Percentiles rank a stretch among this genome's conserved stretches.
These are phyloP conservation scores for Scaptomyza flava DNA, from an alignment of 2,888 invertebrate species.

Conservation along the genomic window DNA sequence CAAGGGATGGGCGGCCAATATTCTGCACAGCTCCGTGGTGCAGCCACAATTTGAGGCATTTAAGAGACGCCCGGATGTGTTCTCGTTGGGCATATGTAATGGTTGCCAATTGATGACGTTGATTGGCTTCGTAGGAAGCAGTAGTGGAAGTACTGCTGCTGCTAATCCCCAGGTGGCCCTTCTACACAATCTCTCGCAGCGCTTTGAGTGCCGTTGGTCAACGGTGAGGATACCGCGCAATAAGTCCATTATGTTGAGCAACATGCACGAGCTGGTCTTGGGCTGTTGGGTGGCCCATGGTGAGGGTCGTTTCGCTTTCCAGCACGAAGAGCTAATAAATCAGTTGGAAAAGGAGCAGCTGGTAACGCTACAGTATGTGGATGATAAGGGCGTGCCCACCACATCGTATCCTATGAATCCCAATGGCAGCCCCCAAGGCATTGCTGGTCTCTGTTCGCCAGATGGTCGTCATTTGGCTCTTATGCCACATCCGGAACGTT, in stretches of 20 bases:
- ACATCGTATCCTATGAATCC: slow-evolving; percentile 97
- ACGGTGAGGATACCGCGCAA: slow-evolving; percentile 89
- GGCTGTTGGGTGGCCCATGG: slow-evolving; percentile 99
- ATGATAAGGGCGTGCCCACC: slow-evolving; percentile 91
- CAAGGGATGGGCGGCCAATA: slow-evolving; percentile 98
- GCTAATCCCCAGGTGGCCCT: slow-evolving; percentile 87
- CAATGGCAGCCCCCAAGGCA: slow-evolving; percentile 93
- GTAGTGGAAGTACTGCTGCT: slow-evolving; percentile 1
- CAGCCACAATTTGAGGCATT: slow-evolving; percentile 92
- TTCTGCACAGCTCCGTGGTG: slow-evolving; percentile 91
- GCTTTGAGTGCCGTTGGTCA: slow-evolving; percentile 92
- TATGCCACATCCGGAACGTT: slow-evolving; percentile 99
- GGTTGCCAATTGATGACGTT: slow-evolving; percentile 98
- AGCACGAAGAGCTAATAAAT: slow-evolving; percentile 85
- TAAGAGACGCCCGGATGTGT: slow-evolving; percentile 90
- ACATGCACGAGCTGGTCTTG: slow-evolving; percentile 94
- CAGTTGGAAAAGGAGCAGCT: slow-evolving; percentile 87
- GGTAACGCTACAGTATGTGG: slow-evolving; percentile 92
- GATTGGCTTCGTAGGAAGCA: slow-evolving; percentile 95
- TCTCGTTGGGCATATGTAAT: slow-evolving; percentile 99
- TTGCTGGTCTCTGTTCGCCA: slow-evolving; percentile 94
- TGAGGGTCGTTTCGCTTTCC: slow-evolving; percentile 92
- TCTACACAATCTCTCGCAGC: slow-evolving; percentile 94
- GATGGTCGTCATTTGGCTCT: slow-evolving; percentile 98
- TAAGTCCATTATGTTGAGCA: slow-evolving; percentile 92